phyloP scores from a whole-genome alignment of 2,113 vertebrate species.

The Amphiprion percula region DNA sequence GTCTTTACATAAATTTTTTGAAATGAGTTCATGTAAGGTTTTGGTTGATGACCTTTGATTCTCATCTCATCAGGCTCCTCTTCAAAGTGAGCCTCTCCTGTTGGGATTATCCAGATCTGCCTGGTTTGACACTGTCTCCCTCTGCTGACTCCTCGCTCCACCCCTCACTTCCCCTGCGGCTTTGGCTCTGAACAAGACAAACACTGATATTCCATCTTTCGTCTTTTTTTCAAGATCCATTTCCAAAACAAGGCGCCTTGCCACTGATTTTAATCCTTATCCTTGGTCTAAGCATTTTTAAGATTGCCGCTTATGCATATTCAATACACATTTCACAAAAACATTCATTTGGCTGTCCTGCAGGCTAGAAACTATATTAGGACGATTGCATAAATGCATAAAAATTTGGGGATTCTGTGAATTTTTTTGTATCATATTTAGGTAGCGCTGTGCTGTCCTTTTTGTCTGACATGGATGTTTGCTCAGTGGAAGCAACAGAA shows the following conservation, averaged over 20 bases:
- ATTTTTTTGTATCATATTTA: too few species aligned
- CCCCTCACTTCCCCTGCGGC: background rate
- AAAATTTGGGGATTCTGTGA: too few species aligned
- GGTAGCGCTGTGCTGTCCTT: too few species aligned
- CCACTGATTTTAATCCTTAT: too few species aligned
- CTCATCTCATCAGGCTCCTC: background rate
- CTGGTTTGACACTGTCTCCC: background rate
- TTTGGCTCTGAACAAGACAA: background rate
- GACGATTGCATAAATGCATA: too few species aligned
- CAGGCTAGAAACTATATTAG: too few species aligned
- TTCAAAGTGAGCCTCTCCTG: background rate
- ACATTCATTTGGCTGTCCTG: too few species aligned
- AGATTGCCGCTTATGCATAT: too few species aligned
- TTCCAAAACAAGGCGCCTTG: background rate
- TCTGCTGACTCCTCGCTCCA: constrained; percentile 8
- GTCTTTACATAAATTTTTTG: too few species aligned
- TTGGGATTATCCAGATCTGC: background rate
- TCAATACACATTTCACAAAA: too few species aligned
- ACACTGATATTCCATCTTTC: background rate
- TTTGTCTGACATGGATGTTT: too few species aligned
- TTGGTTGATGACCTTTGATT: background rate
- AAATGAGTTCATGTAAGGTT: background rate
- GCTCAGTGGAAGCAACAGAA: background rate
- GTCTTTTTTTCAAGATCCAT: background rate
- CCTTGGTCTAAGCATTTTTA: too few species aligned